phyloP scores from a whole-genome alignment of 2,888 invertebrate genomes.

The Eupithecia pulchellata region DNA sequence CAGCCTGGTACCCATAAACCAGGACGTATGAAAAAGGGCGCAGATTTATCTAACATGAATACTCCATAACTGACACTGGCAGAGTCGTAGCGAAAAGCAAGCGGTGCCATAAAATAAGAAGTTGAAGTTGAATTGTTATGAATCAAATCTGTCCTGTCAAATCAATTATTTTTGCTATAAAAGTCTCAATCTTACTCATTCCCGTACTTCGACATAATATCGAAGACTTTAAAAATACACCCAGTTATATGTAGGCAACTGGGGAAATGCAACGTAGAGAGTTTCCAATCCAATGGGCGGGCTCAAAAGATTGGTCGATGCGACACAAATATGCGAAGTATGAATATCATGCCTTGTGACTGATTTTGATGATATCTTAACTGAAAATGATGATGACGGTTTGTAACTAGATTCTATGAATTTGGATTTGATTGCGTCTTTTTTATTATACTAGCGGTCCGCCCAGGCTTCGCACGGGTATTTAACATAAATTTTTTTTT shows the following conservation, averaged over 20 bases:
- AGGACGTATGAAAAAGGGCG: no score
- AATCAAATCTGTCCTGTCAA: not conserved
- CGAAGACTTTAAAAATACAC: slow-evolving; percentile 22
- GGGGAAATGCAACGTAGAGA: slow-evolving; percentile 42
- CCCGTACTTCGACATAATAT: slow-evolving; percentile 26
- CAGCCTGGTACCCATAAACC: no score
- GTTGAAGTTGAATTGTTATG: no score
- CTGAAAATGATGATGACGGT: not conserved
- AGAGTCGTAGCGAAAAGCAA: no score
- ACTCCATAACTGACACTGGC: no score
- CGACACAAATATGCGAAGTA: slow-evolving; percentile 36
- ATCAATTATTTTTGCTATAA: not conserved
- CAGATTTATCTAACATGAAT: no score
- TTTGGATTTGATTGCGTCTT: no score
- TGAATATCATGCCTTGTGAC: not conserved
- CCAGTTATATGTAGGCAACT: slow-evolving; percentile 8
- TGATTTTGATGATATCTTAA: no score
- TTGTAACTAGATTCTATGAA: not conserved
- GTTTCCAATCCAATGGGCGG: slow-evolving; percentile 38
- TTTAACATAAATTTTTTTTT: no score
- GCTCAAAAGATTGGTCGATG: slow-evolving; percentile 44
- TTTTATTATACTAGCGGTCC: no score
- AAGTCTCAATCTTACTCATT: not conserved
- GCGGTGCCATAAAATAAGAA: no score
- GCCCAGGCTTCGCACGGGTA: no score